Percentiles rank a stretch among this genome's conserved stretches.
Evolutionary conservation across 2,888 invertebrate genomes (phyloP).

Genomic region (Tetragonisca angustula): DNA sequence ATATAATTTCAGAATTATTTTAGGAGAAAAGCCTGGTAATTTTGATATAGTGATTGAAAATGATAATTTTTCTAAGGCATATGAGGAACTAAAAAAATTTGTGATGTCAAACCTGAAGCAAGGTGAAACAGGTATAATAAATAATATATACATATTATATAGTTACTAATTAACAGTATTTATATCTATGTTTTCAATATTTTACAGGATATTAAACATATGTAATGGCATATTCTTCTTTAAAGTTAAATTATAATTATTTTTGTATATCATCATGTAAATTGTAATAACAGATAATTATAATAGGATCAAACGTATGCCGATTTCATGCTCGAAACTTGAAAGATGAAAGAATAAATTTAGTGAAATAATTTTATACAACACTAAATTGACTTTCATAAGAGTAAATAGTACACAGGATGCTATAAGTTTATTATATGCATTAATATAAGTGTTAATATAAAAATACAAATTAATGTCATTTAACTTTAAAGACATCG

Average conservation of each 20-base stretch:
- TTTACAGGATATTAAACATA: conserved; percentile 32
- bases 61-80: conserved; percentile 92
- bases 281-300: conserved; percentile 32
- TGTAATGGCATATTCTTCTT: conserved; percentile 13
- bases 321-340: background rate
- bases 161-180: background rate
- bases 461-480: conserved; percentile 3
- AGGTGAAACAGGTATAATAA: conserved; percentile 31
- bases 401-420: conserved; percentile 17
- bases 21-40: conserved; percentile 87
- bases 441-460: background rate
- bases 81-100: conserved; percentile 89
- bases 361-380: conserved; percentile 43
- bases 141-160: background rate
- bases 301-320: background rate
- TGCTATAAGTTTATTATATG: conserved; percentile 25
- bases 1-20: conserved; percentile 8
- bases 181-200: conserved; percentile 2
- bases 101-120: conserved; percentile 85
- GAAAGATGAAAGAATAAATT: conserved; percentile 18
- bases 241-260: conserved; percentile 41
- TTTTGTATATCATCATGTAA: conserved; percentile 49
- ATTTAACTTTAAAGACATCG: background rate
- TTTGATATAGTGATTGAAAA: conserved; percentile 94
- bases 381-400: conserved; percentile 18